Evolutionary conservation across 2,797 vertebrate species (phyloP).

Genomic region (Fratercula arctica): DNA sequence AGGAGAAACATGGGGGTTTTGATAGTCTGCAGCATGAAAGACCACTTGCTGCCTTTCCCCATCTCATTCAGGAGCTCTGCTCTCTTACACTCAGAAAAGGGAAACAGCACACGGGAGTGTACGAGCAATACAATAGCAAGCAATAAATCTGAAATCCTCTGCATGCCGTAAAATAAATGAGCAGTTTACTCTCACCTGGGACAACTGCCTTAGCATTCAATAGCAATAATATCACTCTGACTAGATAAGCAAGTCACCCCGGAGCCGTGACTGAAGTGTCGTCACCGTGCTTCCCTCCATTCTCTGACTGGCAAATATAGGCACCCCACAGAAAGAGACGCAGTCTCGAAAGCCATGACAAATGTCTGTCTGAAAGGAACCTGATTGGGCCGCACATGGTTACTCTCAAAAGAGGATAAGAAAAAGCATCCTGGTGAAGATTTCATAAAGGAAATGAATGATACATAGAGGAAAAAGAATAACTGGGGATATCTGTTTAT

Average conservation of each 20-base stretch:
- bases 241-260: neutral
- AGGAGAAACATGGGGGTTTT: neutral
- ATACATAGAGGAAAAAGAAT: neutral
- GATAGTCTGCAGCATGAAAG: neutral
- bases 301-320: neutral
- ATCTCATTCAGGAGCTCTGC: neutral
- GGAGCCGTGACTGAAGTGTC: neutral
- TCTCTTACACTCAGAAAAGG: neutral
- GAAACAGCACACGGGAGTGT: neutral
- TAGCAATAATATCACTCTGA: neutral
- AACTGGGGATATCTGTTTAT: neutral
- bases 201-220: neutral
- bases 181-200: neutral
- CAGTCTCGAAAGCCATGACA: neutral
- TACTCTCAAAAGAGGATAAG: neutral
- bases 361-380: neutral
- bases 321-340: neutral
- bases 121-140: neutral
- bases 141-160: neutral
- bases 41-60: neutral
- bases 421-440: neutral
- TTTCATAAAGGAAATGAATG: neutral
- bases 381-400: neutral
- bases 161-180: neutral
- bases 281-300: accelerated